Conservation (phyloP, 2,888 invertebrate species). For the Sarcophaga rosellei region DNA sequence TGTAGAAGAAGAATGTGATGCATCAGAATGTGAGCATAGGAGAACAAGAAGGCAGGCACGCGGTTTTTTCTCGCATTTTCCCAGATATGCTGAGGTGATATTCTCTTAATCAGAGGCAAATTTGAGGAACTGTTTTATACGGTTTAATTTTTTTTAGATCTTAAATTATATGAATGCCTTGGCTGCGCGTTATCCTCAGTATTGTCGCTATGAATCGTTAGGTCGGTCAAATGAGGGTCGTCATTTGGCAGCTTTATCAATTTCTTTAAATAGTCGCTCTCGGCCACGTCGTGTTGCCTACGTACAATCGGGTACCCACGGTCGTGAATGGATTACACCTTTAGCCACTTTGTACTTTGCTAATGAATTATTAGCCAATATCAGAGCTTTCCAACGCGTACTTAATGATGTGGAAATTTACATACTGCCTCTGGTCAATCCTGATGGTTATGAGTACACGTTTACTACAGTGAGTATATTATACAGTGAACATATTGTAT, state of each 20-base stretch:
- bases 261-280: conserved; percentile 75
- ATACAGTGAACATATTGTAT: not conserved
- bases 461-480: conserved; percentile 75
- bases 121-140: not conserved
- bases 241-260: conserved; percentile 77
- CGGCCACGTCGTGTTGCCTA: conserved; percentile 78
- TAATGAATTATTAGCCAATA: conserved; percentile 84
- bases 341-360: conserved; percentile 86
- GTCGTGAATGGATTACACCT: conserved; percentile 88
- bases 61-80: conserved; percentile 79
- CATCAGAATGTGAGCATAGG: conserved; percentile 73
- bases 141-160: conserved; percentile 72
- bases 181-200: conserved; percentile 77
- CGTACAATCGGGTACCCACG: conserved; percentile 79
- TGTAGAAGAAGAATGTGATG: conserved; percentile 68
- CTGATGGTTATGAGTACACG: conserved; percentile 81
- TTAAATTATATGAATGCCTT: conserved; percentile 78
- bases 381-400: conserved; percentile 76
- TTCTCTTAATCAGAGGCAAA: not conserved
- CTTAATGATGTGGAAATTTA: conserved; percentile 78
- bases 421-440: conserved; percentile 79
- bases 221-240: conserved; percentile 79
- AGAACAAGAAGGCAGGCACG: conserved; percentile 77
- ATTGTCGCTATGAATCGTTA: conserved; percentile 77
- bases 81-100: conserved; percentile 77